These are phyloP conservation scores for Sipha maydis DNA, from an alignment of 2,888 invertebrate species.

Conservation along the genomic window DNA sequence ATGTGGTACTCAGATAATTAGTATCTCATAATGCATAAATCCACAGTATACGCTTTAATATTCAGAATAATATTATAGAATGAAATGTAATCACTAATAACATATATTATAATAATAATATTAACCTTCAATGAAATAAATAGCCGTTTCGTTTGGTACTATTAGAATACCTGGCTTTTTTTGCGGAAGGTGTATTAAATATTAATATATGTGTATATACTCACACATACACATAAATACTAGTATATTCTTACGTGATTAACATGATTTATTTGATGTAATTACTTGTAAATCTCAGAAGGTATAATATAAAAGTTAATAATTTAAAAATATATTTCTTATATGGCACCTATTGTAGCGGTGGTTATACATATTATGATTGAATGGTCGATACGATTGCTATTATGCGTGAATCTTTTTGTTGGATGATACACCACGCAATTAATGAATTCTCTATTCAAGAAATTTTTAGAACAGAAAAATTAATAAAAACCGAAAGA, in stretches of 20 bases:
- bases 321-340: not conserved
- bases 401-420: not conserved
- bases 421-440: too few species aligned
- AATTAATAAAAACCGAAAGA: slow-evolving; percentile 17
- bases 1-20: not conserved
- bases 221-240: not conserved
- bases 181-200: not conserved
- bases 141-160: not conserved
- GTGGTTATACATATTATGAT: not conserved
- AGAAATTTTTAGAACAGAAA: slow-evolving; percentile 7
- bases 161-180: not conserved
- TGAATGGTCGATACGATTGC: not conserved
- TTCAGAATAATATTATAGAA: not conserved
- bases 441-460: not conserved
- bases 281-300: not conserved
- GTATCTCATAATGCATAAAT: not conserved
- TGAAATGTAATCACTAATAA: not conserved
- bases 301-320: not conserved
- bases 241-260: not conserved
- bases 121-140: not conserved
- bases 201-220: not conserved
- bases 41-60: not conserved
- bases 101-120: not conserved
- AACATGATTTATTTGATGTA: not conserved
- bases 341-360: not conserved